Percentiles rank a stretch among this genome's conserved stretches.
phyloP scores from a whole-genome alignment of 2,113 vertebrate species.

The Ardeotis arabs region DNA sequence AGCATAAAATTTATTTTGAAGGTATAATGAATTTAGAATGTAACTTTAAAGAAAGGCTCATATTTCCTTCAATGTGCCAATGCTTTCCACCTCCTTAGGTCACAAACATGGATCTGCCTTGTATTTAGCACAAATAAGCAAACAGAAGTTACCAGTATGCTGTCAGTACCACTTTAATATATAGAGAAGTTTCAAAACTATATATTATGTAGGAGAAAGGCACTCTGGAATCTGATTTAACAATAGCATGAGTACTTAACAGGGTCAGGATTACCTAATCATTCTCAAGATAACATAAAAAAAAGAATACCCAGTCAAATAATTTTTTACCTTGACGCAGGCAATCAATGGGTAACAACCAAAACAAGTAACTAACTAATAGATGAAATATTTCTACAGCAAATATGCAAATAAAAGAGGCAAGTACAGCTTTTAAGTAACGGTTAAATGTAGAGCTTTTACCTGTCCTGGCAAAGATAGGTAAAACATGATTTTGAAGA shows the following conservation, averaged over 20 bases:
- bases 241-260: background rate
- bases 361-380: background rate
- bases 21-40: background rate
- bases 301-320: background rate
- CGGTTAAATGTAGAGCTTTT: background rate
- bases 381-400: background rate
- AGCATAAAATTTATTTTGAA: background rate
- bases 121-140: background rate
- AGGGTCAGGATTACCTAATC: background rate
- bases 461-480: background rate
- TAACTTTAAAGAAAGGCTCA: background rate
- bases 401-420: background rate
- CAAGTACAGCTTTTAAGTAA: background rate
- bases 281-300: background rate
- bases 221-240: background rate
- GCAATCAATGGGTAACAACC: background rate
- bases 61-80: background rate
- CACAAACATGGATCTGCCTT: background rate
- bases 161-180: background rate
- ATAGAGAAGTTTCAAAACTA: background rate
- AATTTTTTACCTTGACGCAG: background rate
- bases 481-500: background rate
- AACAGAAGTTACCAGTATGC: background rate
- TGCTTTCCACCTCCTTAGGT: background rate
- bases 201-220: background rate